Evolutionary conservation across 2,113 vertebrate genomes (phyloP).

Genomic region (Centropus bengalensis): DNA sequence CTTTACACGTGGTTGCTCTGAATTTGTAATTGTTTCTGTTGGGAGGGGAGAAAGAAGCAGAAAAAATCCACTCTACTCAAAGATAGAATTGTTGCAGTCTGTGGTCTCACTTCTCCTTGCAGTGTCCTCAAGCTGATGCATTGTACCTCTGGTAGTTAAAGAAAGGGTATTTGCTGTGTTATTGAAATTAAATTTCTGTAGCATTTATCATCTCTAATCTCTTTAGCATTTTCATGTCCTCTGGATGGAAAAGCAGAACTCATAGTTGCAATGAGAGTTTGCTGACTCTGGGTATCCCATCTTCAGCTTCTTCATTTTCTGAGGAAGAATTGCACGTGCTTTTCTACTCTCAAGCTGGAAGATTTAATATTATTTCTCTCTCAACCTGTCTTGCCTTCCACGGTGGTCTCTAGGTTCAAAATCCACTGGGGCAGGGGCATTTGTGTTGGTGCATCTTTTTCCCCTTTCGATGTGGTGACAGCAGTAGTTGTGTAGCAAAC

Average conservation of each 20-base stretch:
- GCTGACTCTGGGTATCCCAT: background rate
- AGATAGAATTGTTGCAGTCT: background rate
- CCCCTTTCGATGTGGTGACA: fast-evolving
- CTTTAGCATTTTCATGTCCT: background rate
- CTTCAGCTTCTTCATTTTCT: background rate
- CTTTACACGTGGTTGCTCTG: background rate
- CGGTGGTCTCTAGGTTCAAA: background rate
- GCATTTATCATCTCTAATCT: background rate
- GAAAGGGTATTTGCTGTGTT: background rate
- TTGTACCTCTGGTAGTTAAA: background rate
- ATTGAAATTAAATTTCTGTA: background rate
- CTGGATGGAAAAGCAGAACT: background rate
- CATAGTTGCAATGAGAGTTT: background rate
- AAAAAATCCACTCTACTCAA: background rate
- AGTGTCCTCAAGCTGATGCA: background rate
- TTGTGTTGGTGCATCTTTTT: background rate
- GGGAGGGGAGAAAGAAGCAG: background rate
- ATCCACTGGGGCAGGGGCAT: fast-evolving
- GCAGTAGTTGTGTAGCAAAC: background rate
- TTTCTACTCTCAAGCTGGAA: background rate
- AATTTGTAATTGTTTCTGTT: background rate
- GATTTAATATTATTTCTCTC: background rate
- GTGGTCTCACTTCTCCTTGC: background rate
- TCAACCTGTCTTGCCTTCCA: background rate
- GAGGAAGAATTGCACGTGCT: background rate